Conservation (phyloP, 2,113 vertebrate genomes). For the Crotalus horridus region DNA sequence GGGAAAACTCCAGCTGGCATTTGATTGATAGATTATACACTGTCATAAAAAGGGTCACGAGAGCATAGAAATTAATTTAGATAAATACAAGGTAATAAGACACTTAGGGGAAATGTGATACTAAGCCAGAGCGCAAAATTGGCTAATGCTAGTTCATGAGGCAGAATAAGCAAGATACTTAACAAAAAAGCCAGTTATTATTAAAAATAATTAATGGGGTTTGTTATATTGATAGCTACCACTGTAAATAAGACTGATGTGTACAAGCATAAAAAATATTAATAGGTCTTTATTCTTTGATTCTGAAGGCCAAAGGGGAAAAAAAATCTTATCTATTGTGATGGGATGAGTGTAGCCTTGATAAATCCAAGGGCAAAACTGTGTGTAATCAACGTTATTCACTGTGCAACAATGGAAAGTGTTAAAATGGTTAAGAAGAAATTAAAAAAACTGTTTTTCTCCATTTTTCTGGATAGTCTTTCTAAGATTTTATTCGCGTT, state of each 20-base stretch:
- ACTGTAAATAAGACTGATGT: neutral
- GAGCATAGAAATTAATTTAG: conserved; percentile 57
- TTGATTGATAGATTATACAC: conserved; percentile 56
- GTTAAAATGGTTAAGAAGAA: neutral
- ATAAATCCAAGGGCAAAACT: neutral
- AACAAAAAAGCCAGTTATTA: neutral
- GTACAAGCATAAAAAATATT: neutral
- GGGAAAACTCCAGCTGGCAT: conserved; percentile 37
- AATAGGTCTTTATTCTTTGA: neutral
- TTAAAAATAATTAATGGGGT: neutral
- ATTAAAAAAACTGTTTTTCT: neutral
- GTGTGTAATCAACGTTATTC: neutral
- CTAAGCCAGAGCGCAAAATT: conserved; percentile 27
- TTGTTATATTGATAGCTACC: neutral
- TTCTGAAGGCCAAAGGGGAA: neutral
- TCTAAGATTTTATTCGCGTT: too few species aligned
- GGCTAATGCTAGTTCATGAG: conserved; percentile 19
- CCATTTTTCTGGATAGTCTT: neutral
- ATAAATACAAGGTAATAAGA: conserved; percentile 54
- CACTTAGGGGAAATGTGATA: conserved; percentile 37
- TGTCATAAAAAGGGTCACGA: conserved; percentile 29
- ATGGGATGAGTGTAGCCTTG: neutral
- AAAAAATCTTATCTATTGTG: neutral
- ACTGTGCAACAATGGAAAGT: neutral
- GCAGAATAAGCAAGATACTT: neutral